Evolutionary conservation across 2,113 vertebrate species (phyloP), one percentile per base, ranked within the genome.

Genomic region (Istiophorus platypterus): DNA sequence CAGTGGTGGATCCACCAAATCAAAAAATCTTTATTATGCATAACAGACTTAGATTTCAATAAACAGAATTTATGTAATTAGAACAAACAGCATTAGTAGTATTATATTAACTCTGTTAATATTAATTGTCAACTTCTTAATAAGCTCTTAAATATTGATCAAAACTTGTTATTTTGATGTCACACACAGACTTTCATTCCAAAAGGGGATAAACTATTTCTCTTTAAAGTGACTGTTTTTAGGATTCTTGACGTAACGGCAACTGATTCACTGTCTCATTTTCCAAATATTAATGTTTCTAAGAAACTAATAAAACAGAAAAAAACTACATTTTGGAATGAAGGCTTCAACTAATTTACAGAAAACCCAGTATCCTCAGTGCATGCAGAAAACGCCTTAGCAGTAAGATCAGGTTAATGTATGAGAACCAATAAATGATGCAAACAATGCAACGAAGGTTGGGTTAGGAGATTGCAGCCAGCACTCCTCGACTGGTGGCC

Each of bases 31-130:
- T 81, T 85, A 78, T 82, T 88, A 49, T 47, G n/a, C n/a, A n/a
- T 14, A 2, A 51, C 20, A 78, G n/a, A 47, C 72, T 61, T 57
- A 24, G 12, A 72, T 52, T 72, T 29, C 8, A 76, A 65, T 71
- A 37, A 27, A 69, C 18, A 63, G 6, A 67, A 76, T 42, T 22
- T 5, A 29, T 78, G 17, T 9, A 14, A 70, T 84, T 51, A 67
- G 18, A 65, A 34, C 2, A 42, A 61, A 70, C n/a, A 37, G 29
- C 8, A 61, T 92, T 86, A 87, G 69, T 87, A 72, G 26, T 56
- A 70, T 78, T 27, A 63, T 27, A 71, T 81, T 63, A 52, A 52
- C 58, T 69, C 51, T 76, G 2, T 39, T 58, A 77, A 54, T 2
- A 61, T 63, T 1, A 86, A 54, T 29, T 71, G 3, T 1, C 27